A percentile compares a stretch with the other conserved stretches of the same genome.
Evolutionary conservation across 2,797 vertebrate species (phyloP).

Genomic region (Premnoplex brunnescens): DNA sequence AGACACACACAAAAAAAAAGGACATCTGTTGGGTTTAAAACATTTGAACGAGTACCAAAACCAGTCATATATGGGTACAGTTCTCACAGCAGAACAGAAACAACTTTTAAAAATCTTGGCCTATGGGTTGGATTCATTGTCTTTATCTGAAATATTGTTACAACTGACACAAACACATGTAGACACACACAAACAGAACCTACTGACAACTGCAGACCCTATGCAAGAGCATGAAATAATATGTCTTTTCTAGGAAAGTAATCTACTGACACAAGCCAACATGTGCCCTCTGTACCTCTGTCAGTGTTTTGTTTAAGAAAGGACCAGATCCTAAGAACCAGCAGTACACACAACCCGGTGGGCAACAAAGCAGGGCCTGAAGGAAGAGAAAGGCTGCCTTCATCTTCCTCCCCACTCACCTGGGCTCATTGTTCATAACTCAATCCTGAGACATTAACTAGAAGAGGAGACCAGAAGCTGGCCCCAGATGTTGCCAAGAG

Average conservation of each 20-base stretch:
- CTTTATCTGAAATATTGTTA: background rate
- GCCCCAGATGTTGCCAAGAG: background rate
- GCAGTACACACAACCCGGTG: background rate
- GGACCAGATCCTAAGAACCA: background rate
- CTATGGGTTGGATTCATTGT: background rate
- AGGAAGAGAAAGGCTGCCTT: background rate
- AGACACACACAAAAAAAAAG: background rate
- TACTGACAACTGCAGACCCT: background rate
- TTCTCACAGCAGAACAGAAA: background rate
- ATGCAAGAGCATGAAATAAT: background rate
- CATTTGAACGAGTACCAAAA: background rate
- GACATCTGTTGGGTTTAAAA: slow-evolving; percentile 8
- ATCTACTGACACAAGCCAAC: background rate
- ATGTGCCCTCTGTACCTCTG: background rate
- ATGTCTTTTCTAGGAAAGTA: background rate
- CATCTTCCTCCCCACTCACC: background rate
- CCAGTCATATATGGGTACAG: background rate
- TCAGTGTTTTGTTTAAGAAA: background rate
- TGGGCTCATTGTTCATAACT: rapidly evolving
- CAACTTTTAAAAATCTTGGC: background rate
- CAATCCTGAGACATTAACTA: background rate
- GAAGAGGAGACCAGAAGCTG: background rate
- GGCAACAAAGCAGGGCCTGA: too few species aligned
- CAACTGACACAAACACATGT: background rate
- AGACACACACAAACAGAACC: background rate